Percentiles rank a stretch among this genome's conserved stretches.
Evolutionary conservation across 2,888 invertebrate species (phyloP).

Genomic region (Monoplex corrugatus): DNA sequence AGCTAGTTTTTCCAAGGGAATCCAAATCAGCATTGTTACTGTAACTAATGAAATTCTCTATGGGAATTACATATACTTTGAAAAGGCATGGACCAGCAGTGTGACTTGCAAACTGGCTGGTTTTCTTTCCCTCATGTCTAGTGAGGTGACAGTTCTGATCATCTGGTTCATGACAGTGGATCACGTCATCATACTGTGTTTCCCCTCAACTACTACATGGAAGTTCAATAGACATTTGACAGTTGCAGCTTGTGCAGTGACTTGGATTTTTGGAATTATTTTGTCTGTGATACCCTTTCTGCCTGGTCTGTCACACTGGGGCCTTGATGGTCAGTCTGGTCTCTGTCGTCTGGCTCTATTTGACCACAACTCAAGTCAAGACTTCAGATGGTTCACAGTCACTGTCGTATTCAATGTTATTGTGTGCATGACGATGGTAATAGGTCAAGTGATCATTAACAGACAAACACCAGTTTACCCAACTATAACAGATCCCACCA

Average conservation of each 20-base stretch:
- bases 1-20: not conserved
- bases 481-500: not conserved
- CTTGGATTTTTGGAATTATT: not conserved
- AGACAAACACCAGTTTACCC: not conserved
- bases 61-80: not conserved
- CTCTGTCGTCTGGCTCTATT: not conserved
- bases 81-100: not conserved
- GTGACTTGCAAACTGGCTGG: not conserved
- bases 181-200: not conserved
- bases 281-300: not conserved
- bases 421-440: not conserved
- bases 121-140: not conserved
- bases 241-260: not conserved
- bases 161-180: not conserved
- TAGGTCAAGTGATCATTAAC: not conserved
- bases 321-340: not conserved
- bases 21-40: not conserved
- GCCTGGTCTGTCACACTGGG: not conserved
- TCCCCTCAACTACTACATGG: not conserved
- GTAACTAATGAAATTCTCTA: not conserved
- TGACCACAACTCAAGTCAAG: not conserved
- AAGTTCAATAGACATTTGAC: not conserved
- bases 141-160: not conserved
- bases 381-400: not conserved
- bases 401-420: not conserved